A percentile compares a stretch with the other conserved stretches of the same genome.
These are phyloP conservation scores for Steinernema scapterisci DNA, from an alignment of 2,888 invertebrate species.

Conservation along the genomic window DNA sequence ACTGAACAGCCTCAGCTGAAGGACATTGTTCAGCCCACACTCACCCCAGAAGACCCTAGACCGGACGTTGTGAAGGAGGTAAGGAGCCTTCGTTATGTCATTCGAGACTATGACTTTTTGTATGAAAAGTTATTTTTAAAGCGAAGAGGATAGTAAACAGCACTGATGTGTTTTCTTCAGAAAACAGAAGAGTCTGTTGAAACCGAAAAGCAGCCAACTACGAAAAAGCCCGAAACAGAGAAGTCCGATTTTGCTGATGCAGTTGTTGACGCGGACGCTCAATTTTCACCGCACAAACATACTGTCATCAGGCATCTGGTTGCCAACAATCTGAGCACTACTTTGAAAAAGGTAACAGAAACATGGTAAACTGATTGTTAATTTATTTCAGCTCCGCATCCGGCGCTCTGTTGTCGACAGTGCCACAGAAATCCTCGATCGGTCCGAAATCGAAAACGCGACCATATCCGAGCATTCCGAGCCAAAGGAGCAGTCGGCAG, in stretches of 20 bases:
- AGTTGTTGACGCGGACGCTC: conserved; percentile 10
- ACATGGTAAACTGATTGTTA: background rate
- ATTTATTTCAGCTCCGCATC: conserved; percentile 7
- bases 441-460: background rate
- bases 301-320: background rate
- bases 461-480: background rate
- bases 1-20: background rate
- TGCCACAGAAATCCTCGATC: background rate
- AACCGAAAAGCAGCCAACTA: too few relatives aligned
- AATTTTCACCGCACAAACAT: background rate
- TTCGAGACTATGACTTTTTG: conserved; percentile 14
- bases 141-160: background rate
- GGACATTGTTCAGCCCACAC: background rate
- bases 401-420: conserved; percentile 7
- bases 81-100: conserved; percentile 8
- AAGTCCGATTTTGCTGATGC: background rate
- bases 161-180: background rate
- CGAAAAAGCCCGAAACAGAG: background rate
- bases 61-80: background rate
- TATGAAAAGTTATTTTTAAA: conserved; percentile 17
- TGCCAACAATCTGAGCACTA: background rate
- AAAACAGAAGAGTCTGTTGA: background rate
- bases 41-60: background rate
- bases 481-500: too few relatives aligned
- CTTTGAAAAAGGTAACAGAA: background rate